Percentiles rank a stretch among this genome's conserved stretches.
phyloP scores from a whole-genome alignment of 1,140 invertebrate species.

The Papilio xuthus region DNA sequence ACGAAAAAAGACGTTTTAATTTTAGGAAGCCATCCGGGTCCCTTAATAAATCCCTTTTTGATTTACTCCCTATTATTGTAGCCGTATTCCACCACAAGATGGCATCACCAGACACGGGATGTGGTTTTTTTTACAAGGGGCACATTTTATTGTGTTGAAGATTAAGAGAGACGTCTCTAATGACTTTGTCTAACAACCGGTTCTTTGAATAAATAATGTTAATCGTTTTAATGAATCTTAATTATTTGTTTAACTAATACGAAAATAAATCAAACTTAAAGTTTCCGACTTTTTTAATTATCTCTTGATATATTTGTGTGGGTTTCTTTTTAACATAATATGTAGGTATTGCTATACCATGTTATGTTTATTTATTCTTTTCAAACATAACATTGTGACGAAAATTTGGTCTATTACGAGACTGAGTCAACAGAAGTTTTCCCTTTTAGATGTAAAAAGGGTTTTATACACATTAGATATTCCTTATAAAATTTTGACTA shows the following conservation, averaged over 20 bases:
- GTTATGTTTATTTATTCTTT: neutral
- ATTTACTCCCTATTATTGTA: constrained; percentile 65
- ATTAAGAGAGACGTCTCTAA: constrained; percentile 9
- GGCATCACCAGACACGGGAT: constrained; percentile 14
- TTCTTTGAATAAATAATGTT: constrained; percentile 36
- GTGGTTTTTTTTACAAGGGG: constrained; percentile 35
- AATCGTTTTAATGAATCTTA: constrained; percentile 36
- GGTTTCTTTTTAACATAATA: neutral
- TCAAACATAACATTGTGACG: neutral
- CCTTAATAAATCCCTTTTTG: constrained; percentile 56
- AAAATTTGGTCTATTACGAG: neutral
- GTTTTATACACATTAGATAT: neutral
- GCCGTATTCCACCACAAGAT: neutral
- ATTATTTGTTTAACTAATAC: constrained; percentile 28
- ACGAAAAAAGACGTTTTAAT: constrained; percentile 59
- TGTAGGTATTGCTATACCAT: neutral
- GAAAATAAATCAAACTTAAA: constrained; percentile 26
- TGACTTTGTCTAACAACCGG: constrained; percentile 3
- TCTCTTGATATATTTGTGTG: neutral
- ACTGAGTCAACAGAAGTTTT: neutral
- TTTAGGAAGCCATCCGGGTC: constrained; percentile 58
- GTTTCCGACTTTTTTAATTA: constrained; percentile 5
- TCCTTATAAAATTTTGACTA: too few species aligned
- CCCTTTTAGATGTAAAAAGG: neutral
- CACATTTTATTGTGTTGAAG: neutral